phyloP scores from a whole-genome alignment of 2,113 vertebrate species.

The Sylvietta virens region DNA sequence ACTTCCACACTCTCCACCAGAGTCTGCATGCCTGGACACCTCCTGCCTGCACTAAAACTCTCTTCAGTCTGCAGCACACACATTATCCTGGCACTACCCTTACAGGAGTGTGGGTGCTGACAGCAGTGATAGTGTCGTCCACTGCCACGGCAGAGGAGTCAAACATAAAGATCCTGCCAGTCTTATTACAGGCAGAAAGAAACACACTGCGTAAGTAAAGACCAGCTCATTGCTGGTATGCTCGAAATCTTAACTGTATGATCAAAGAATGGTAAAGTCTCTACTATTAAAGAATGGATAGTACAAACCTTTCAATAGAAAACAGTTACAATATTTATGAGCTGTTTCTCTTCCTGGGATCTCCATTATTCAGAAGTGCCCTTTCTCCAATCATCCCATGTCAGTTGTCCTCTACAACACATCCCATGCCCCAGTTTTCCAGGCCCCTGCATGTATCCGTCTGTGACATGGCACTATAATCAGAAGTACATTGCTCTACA shows the following conservation, averaged over 20 bases:
- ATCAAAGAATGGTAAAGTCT: background rate
- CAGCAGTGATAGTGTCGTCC: fast-evolving
- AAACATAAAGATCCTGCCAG: background rate
- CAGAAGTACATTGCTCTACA: background rate
- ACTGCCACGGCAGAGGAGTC: fast-evolving
- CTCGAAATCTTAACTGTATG: background rate
- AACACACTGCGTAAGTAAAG: background rate
- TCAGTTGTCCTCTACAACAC: background rate
- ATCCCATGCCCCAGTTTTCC: background rate
- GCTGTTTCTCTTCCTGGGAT: background rate
- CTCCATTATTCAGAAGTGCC: background rate
- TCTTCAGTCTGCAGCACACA: background rate
- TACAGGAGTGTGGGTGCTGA: background rate
- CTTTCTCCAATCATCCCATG: background rate
- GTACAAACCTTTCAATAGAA: background rate
- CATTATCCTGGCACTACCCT: too few species aligned
- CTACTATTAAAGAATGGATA: background rate
- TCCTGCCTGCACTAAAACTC: background rate
- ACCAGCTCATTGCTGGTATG: too few species aligned
- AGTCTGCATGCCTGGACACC: background rate
- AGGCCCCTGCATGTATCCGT: background rate
- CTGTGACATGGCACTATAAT: fast-evolving
- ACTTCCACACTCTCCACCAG: background rate
- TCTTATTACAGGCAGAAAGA: background rate
- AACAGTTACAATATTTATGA: background rate